Conservation (phyloP, 2,888 invertebrate species). For the Tortricodes alternella region DNA sequence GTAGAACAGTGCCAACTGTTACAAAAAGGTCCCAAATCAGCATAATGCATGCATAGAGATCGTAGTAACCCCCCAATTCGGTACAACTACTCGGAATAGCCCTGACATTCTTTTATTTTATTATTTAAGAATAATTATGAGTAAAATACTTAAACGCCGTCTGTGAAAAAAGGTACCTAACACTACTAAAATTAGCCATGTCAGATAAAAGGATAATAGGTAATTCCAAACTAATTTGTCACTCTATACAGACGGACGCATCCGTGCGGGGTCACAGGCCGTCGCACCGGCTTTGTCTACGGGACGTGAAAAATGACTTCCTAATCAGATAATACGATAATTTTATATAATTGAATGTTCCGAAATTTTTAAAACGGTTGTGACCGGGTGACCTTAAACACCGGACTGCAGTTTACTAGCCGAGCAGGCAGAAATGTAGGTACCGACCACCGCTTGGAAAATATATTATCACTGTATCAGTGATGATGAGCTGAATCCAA, state of each 20-base stretch:
- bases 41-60: no score
- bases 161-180: not conserved
- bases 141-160: no score
- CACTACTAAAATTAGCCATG: not conserved
- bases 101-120: not conserved
- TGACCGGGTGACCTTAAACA: conserved; percentile 34
- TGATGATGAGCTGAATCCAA: no score
- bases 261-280: conserved; percentile 40
- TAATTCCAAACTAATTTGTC: conserved; percentile 22
- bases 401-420: conserved; percentile 23
- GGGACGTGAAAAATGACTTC: conserved; percentile 62
- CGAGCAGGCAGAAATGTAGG: not conserved
- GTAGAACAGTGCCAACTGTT: no score
- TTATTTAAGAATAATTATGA: no score
- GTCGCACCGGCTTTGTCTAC: conserved; percentile 53
- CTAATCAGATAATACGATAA: conserved; percentile 65
- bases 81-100: no score
- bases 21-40: no score
- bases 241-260: conserved; percentile 32
- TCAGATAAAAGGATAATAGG: not conserved
- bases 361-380: conserved; percentile 33
- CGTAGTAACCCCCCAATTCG: no score
- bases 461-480: no score
- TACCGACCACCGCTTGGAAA: no score
- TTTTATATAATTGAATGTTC: conserved; percentile 39